Conservation (phyloP, 2,113 vertebrate species). For the Daphoenositta chrysoptera region DNA sequence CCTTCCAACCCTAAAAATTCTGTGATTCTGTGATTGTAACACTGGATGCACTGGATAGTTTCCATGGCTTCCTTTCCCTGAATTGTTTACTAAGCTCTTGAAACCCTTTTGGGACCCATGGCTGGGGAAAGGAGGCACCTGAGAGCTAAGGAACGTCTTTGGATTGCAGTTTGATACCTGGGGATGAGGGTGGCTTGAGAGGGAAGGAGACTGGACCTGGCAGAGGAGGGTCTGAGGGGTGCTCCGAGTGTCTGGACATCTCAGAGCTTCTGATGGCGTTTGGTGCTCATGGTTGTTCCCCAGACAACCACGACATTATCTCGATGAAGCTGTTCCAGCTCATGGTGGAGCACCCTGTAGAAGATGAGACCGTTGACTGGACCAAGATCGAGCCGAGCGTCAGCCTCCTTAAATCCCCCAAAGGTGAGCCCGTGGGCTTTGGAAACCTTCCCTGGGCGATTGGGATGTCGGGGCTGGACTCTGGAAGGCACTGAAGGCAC, state of each 20-base stretch:
- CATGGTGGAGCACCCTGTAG: slow-evolving; percentile 91
- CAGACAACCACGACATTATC: slow-evolving; percentile 98
- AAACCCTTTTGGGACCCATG: background rate
- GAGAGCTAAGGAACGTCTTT: background rate
- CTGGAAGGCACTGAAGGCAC: fast-evolving
- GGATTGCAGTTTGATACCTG: background rate
- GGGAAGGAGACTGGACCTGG: background rate
- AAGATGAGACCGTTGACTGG: slow-evolving; percentile 94
- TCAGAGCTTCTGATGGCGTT: background rate
- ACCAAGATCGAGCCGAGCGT: slow-evolving; percentile 97
- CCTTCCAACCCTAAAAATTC: background rate
- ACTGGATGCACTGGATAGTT: background rate
- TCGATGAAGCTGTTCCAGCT: slow-evolving; percentile 99
- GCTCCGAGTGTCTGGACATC: background rate
- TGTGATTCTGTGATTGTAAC: background rate
- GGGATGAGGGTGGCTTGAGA: background rate
- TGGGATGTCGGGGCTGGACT: background rate
- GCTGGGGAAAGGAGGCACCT: background rate
- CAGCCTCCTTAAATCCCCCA: slow-evolving; percentile 93
- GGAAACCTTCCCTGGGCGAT: fast-evolving
- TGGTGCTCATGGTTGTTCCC: background rate
- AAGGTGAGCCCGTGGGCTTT: slow-evolving; percentile 74
- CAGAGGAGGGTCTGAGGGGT: background rate
- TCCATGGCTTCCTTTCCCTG: background rate
- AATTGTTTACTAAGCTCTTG: background rate